Conservation (phyloP, 2,113 vertebrate species). For the Porphyrio hochstetteri region DNA sequence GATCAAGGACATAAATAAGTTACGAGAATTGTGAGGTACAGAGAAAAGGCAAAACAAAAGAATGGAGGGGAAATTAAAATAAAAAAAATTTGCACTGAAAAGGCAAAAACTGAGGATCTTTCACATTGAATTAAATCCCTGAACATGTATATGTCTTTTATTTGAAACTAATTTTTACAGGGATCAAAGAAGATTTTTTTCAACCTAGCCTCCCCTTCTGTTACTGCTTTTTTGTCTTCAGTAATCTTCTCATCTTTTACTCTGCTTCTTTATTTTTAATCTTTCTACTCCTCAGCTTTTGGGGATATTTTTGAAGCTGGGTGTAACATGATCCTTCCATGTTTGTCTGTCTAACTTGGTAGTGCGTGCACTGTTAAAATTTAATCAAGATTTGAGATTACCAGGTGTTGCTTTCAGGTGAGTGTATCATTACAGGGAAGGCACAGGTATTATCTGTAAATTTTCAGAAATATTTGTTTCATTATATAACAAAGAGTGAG, state of each 20-base stretch:
- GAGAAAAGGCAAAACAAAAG: not conserved
- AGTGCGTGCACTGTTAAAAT: not conserved
- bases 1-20: not conserved
- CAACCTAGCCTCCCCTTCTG: not conserved
- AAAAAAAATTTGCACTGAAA: not conserved
- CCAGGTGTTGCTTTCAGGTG: not conserved
- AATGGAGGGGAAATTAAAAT: not conserved
- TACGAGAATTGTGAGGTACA: not conserved
- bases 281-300: not conserved
- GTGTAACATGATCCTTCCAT: not conserved
- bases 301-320: not conserved
- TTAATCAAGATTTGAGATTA: not conserved
- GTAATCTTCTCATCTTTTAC: not conserved
- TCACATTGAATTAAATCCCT: not conserved
- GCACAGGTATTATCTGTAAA: not conserved
- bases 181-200: not conserved
- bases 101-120: not conserved
- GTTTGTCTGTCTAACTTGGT: not conserved
- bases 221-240: not conserved
- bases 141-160: not conserved
- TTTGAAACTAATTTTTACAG: not conserved
- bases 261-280: not conserved
- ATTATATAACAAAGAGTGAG: not conserved
- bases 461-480: not conserved
- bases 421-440: not conserved